Conservation (phyloP, 1,140 invertebrate genomes). For the Homarus americanus region DNA sequence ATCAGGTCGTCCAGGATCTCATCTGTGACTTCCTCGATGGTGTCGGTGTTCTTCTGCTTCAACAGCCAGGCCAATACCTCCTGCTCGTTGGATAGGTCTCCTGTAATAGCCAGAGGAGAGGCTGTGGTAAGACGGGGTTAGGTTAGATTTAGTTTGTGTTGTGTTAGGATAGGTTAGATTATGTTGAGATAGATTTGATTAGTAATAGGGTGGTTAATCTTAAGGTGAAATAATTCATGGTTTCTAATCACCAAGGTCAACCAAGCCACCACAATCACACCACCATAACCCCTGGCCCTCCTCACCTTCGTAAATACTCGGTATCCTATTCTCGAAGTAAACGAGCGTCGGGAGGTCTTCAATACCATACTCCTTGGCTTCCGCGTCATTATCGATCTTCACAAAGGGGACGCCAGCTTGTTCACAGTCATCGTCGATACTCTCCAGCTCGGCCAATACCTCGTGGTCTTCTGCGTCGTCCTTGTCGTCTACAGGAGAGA, state of each 20-base stretch:
- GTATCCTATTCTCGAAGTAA: slow-evolving; percentile 95
- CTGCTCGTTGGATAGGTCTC: slow-evolving; percentile 94
- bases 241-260: too few relatives aligned
- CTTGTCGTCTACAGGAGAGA: slow-evolving; percentile 87
- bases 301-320: slow-evolving; percentile 90
- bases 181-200: too few relatives aligned
- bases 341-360: slow-evolving; percentile 92
- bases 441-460: slow-evolving; percentile 92
- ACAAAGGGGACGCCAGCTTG: slow-evolving; percentile 94
- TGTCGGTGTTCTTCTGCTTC: slow-evolving; percentile 92
- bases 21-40: slow-evolving; percentile 96
- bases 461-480: slow-evolving; percentile 92
- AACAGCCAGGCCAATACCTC: slow-evolving; percentile 94
- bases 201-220: too few relatives aligned
- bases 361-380: slow-evolving; percentile 94
- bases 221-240: too few relatives aligned
- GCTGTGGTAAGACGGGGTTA: background rate
- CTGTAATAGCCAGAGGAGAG: slow-evolving; percentile 74
- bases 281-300: too few relatives aligned
- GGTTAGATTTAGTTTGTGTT: too few relatives aligned
- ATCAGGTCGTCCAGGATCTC: slow-evolving; percentile 92
- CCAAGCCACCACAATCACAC: too few relatives aligned
- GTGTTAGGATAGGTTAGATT: too few relatives aligned
- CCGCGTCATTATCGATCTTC: slow-evolving; percentile 89
- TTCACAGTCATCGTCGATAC: slow-evolving; percentile 95